Evolutionary conservation across 2,888 invertebrate genomes (phyloP).

Genomic region (Archaeoteleia sp.): DNA sequence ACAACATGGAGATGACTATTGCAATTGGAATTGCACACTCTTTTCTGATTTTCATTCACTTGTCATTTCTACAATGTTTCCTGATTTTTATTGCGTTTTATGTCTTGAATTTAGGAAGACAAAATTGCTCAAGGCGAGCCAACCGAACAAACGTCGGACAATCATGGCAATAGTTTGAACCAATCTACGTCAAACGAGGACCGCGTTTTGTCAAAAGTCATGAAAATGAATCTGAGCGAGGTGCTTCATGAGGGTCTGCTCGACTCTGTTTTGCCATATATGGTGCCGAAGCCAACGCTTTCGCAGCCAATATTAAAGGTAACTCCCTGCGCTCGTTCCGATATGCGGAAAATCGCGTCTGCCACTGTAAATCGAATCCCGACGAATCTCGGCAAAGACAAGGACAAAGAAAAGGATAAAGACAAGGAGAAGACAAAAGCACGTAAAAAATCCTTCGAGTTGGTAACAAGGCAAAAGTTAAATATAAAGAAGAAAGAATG

Average conservation of each 20-base stretch:
- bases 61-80: no score
- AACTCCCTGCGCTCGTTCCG: slow-evolving; percentile 74
- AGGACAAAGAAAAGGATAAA: slow-evolving; percentile 52
- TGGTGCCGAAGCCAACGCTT: slow-evolving; percentile 79
- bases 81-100: no score
- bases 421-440: slow-evolving; percentile 37
- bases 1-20: no score
- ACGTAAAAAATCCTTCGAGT: slow-evolving; percentile 51
- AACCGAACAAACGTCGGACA: slow-evolving; percentile 8
- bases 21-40: no score
- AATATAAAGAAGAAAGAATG: not conserved
- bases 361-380: slow-evolving; percentile 54
- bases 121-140: no score
- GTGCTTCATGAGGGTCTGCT: slow-evolving; percentile 88
- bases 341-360: slow-evolving; percentile 77
- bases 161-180: slow-evolving; percentile 5
- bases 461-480: slow-evolving; percentile 40
- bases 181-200: slow-evolving; percentile 56
- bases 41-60: no score
- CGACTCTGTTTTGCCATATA: slow-evolving; percentile 87
- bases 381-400: slow-evolving; percentile 27
- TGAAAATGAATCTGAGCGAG: slow-evolving; percentile 76
- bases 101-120: no score
- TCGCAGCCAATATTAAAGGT: slow-evolving; percentile 79
- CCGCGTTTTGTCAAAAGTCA: slow-evolving; percentile 60